phyloP scores from a whole-genome alignment of 2,888 invertebrate species.

The Drosophila quasianomalipes region DNA sequence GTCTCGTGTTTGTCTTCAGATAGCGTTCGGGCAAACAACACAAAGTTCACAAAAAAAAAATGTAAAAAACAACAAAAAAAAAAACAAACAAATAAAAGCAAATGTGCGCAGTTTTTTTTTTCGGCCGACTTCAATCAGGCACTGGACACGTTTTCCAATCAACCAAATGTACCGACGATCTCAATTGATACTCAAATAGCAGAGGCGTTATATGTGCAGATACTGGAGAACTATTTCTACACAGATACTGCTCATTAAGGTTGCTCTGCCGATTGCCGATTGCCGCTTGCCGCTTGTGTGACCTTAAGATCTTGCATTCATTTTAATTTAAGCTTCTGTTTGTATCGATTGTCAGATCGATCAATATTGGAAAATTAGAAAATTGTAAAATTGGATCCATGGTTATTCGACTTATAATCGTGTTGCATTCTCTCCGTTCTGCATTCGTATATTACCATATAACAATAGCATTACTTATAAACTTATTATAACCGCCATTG shows the following conservation, averaged over 20 bases:
- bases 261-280: background rate
- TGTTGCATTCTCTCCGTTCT: background rate
- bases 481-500: background rate
- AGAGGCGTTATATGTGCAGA: background rate
- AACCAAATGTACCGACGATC: constrained; percentile 48
- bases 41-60: constrained; percentile 5
- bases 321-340: background rate
- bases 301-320: background rate
- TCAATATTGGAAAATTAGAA: background rate
- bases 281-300: background rate
- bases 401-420: background rate
- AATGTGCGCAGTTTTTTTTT: constrained; percentile 45
- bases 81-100: constrained; percentile 12
- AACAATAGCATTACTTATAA: background rate
- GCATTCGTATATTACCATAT: background rate
- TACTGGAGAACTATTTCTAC: background rate
- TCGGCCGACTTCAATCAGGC: constrained; percentile 68
- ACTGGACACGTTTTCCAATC: constrained; percentile 62
- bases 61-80: background rate
- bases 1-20: constrained; percentile 60
- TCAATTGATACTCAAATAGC: constrained; percentile 22
- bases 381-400: background rate
- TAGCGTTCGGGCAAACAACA: constrained; percentile 31
- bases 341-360: background rate
- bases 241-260: background rate